Base-by-base conservation (phyloP, 2,113 vertebrate species). In the Triplophysa dalaica region DNA sequence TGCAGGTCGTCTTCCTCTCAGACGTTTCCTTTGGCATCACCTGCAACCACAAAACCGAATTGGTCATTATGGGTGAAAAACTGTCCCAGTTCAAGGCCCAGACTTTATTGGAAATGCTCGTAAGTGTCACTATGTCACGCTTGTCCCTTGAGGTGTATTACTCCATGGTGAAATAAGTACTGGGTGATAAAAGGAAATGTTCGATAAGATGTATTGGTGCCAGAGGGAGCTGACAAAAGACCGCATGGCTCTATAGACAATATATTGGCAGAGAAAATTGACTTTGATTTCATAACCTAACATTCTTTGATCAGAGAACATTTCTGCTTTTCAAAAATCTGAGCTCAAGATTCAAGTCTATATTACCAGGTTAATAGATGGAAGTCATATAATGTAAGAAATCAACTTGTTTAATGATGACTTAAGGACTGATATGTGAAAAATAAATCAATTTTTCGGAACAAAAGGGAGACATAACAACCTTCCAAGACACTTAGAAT, bases 61-160 rank as follows among this genome's bases (percentile, higher is more conserved):
- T 8, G 73, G 63, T 62, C 81, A 73, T 73, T 77, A 61, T 76
- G 29, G 52, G 70, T 77, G 83, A 85, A 73, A 82, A 85, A 80
- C 52, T 66, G 73, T 56, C 72, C 70, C 43, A 8, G 56, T 81
- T 85, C 77, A 80, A 61, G 64, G 77, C 62, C 48, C 54, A 29
- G 52, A 73, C 80, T 82, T 80, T 77, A 82, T 72, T 80, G 68
- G 77, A 80, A 67, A 63, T 63, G 73, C 78, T 82, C 61, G 74
- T 82, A 73, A 79, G 72, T 82, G 68, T 69, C 70, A 72, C 61
- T 74, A 73, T 62, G 74, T 66, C 62, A 77, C 66, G 54, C 45
- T 66, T 72, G 41, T 78, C 72, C 60, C 60, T 56, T 45, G 19
- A 77, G 80, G 80, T 60, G 60, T 63, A 74, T 69, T 79, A 64